Evolutionary conservation across 2,888 invertebrate genomes (phyloP).

Genomic region (Dryobotodes eremita): DNA sequence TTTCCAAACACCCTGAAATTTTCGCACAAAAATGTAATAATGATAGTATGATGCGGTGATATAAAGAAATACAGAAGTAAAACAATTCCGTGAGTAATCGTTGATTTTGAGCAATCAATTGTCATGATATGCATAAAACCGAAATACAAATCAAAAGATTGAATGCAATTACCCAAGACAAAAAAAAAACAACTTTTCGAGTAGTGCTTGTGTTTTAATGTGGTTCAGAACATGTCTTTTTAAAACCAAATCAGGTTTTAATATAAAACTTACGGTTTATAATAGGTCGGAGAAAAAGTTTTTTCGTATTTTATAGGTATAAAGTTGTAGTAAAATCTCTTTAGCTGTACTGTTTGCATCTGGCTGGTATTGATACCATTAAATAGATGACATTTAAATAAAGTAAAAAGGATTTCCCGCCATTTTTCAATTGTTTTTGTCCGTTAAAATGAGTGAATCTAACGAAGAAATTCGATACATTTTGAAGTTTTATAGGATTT

Average conservation of each 20-base stretch:
- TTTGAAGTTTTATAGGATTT: no score
- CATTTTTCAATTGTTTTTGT: no score
- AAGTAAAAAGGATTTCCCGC: no score
- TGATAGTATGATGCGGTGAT: not conserved
- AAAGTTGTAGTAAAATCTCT: no score
- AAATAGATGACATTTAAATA: no score
- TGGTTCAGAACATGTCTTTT: conserved; percentile 27
- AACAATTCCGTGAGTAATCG: not conserved
- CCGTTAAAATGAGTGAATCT: no score
- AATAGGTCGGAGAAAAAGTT: no score
- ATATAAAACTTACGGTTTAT: conserved; percentile 31
- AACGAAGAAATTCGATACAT: no score
- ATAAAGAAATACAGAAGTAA: not conserved
- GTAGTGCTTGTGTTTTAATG: not conserved
- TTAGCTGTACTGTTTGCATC: no score
- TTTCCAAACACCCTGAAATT: not conserved
- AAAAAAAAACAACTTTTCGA: not conserved
- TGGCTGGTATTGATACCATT: no score
- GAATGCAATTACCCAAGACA: not conserved
- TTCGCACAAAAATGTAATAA: conserved; percentile 1
- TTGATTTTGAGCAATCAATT: not conserved
- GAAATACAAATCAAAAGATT: not conserved
- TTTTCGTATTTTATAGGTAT: no score
- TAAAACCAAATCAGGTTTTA: conserved; percentile 13
- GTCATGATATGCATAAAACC: not conserved